A percentile compares a stretch with the other conserved stretches of the same genome.
These are phyloP conservation scores for Phytoseiulus persimilis DNA, from an alignment of 2,888 invertebrate species.

Conservation along the genomic window DNA sequence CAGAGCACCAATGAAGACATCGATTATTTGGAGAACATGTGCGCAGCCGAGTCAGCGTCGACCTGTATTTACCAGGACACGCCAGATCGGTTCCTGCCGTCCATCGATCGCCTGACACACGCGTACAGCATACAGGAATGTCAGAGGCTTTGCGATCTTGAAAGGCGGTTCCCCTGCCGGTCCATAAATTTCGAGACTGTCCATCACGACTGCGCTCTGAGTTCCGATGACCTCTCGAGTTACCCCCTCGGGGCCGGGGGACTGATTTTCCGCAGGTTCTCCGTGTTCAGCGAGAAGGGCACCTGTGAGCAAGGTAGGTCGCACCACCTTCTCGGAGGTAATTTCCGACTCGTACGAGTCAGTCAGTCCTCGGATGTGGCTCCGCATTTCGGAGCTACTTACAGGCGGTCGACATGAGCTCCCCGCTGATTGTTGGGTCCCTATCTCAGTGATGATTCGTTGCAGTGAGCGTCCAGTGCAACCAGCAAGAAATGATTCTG, in stretches of 20 bases:
- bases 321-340: too few species aligned
- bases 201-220: slow-evolving; percentile 59
- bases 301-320: slow-evolving; percentile 73
- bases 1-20: slow-evolving; percentile 50
- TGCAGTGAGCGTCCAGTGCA: slow-evolving; percentile 69
- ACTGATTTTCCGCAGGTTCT: slow-evolving; percentile 56
- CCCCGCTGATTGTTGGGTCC: too few species aligned
- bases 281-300: slow-evolving; percentile 68
- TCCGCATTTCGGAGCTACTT: too few species aligned
- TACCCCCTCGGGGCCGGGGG: slow-evolving; percentile 59
- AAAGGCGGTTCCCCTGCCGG: slow-evolving; percentile 51
- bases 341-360: too few species aligned
- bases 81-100: slow-evolving; percentile 51
- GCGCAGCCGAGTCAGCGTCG: slow-evolving; percentile 52
- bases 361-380: too few species aligned
- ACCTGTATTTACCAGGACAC: slow-evolving; percentile 52
- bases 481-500: slow-evolving; percentile 62
- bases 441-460: too few species aligned
- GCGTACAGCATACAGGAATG: slow-evolving; percentile 50
- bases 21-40: slow-evolving; percentile 57
- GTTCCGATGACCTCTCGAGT: slow-evolving; percentile 62
- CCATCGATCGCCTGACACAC: slow-evolving; percentile 49
- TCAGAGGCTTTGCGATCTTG: slow-evolving; percentile 51
- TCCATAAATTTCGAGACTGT: slow-evolving; percentile 47
- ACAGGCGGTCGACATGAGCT: too few species aligned